A percentile compares a stretch with the other conserved stretches of the same genome.
Conservation (phyloP, 2,888 invertebrate genomes). For the Lysandra bellargus region DNA sequence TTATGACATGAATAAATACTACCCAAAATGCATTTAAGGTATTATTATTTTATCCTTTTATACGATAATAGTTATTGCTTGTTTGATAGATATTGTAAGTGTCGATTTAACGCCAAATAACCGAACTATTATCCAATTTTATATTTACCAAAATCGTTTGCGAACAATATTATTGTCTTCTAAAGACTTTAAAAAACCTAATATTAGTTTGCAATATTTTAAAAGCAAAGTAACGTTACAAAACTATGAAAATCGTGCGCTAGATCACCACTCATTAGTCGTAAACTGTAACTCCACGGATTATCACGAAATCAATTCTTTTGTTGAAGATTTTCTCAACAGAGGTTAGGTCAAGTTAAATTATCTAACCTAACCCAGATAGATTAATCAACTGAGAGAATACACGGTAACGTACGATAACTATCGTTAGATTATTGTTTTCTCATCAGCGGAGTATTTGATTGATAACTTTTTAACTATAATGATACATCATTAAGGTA, state of each 20-base stretch:
- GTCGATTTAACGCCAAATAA: background rate
- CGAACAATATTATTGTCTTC: background rate
- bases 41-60: background rate
- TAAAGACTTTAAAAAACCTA: too few species aligned
- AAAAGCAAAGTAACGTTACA: background rate
- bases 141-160: background rate
- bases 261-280: background rate
- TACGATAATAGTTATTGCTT: background rate
- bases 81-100: background rate
- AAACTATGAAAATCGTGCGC: background rate
- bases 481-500: conserved; percentile 1
- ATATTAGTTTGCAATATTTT: background rate
- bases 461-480: conserved; percentile 28
- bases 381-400: conserved; percentile 19
- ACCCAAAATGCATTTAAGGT: background rate
- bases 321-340: conserved; percentile 26
- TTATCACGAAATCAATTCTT: conserved; percentile 24
- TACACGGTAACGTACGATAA: conserved; percentile 46
- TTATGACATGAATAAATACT: background rate
- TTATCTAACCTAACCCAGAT: conserved; percentile 21
- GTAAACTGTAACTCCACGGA: background rate
- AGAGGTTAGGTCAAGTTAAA: conserved; percentile 22
- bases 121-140: too few species aligned
- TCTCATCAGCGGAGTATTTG: conserved; percentile 46
- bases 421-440: conserved; percentile 54